Conservation (phyloP, 1,140 invertebrate species). For the Conopomorpha cramerella region DNA sequence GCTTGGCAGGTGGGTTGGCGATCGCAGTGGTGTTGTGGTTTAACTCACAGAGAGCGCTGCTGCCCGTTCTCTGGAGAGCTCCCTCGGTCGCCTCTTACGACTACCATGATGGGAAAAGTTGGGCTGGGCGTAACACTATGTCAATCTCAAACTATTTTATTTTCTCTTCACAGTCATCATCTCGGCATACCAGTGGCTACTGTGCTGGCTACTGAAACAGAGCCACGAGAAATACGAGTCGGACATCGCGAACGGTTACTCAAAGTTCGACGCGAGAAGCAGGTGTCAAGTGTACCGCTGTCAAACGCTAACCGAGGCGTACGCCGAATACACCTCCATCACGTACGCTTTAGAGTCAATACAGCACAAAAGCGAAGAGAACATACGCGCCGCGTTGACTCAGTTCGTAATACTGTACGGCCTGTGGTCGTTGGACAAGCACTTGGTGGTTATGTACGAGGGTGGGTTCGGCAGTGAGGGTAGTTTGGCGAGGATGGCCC, state of each 20-base stretch:
- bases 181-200: conserved; percentile 79
- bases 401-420: conserved; percentile 75
- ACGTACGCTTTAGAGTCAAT: conserved; percentile 63
- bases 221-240: conserved; percentile 69
- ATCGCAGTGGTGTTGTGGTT: too few species aligned
- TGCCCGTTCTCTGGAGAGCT: too few species aligned
- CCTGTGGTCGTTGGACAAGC: conserved; percentile 73
- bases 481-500: conserved; percentile 54
- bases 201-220: conserved; percentile 76
- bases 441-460: conserved; percentile 77
- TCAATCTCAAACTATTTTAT: too few species aligned
- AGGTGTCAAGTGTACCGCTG: conserved; percentile 84
- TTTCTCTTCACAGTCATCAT: conserved; percentile 68
- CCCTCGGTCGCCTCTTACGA: too few species aligned
- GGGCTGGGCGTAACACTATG: too few species aligned
- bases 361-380: conserved; percentile 54
- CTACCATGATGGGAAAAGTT: too few species aligned
- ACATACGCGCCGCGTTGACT: conserved; percentile 63
- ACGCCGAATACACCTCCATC: conserved; percentile 72
- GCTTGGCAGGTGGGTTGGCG: too few species aligned
- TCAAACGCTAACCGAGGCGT: conserved; percentile 74
- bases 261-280: conserved; percentile 76
- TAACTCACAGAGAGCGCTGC: too few species aligned
- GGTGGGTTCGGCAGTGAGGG: conserved; percentile 52
- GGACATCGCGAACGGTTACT: conserved; percentile 60